Conservation (phyloP, 2,797 vertebrate genomes). For the Arctocebus calabarensis region DNA sequence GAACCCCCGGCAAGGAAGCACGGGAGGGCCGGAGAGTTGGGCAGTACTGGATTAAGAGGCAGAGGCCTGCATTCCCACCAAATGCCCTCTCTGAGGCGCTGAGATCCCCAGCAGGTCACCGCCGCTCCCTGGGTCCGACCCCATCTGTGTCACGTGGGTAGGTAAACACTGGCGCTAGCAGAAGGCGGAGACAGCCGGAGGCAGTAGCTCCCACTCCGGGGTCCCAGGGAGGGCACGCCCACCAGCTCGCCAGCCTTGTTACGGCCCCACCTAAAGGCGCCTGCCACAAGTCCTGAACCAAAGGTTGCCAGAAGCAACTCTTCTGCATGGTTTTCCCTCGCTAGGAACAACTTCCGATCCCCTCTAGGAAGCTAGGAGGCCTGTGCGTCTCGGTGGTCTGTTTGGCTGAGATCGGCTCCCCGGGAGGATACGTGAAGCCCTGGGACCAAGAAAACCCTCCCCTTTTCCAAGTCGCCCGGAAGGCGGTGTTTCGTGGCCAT, state of each 20-base stretch:
- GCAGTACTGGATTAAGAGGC: neutral
- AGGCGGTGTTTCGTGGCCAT: neutral
- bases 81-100: neutral
- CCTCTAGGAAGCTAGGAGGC: neutral
- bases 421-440: neutral
- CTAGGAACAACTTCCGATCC: neutral
- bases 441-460: neutral
- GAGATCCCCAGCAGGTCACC: neutral
- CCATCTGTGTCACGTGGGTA: neutral
- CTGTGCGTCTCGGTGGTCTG: neutral
- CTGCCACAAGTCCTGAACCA: neutral
- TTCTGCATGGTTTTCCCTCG: accelerated
- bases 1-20: neutral
- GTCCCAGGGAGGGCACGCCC: accelerated
- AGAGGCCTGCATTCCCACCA: neutral
- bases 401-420: neutral
- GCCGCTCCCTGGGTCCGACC: neutral
- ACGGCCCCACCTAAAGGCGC: neutral
- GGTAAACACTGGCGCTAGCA: neutral
- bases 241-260: accelerated
- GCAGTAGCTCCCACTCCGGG: neutral
- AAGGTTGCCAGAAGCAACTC: neutral
- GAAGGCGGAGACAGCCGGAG: neutral
- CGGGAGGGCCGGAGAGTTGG: neutral
- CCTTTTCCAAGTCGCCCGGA: neutral